These are phyloP conservation scores for Anthoptus insignis DNA, from an alignment of 2,888 invertebrate genomes.

Conservation along the genomic window DNA sequence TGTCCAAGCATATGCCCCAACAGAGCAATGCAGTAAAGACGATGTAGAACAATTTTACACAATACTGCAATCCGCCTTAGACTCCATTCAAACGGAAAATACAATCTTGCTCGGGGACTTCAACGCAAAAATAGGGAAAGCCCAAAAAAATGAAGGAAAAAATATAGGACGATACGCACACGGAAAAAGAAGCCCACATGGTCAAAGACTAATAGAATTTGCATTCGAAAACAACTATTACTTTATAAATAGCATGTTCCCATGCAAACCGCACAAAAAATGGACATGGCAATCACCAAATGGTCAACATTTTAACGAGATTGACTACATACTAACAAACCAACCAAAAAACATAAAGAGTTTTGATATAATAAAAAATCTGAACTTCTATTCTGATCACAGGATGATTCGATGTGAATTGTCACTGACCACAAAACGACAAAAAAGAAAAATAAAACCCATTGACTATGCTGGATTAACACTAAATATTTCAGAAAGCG, in stretches of 20 bases:
- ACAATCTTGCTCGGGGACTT: slow-evolving; percentile 26
- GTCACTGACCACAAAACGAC: background rate
- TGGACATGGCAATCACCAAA: slow-evolving; percentile 35
- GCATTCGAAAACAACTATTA: slow-evolving; percentile 10
- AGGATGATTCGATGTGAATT: slow-evolving; percentile 20
- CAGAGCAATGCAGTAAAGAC: slow-evolving; percentile 35
- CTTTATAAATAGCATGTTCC: slow-evolving; percentile 24
- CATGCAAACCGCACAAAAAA: slow-evolving; percentile 24
- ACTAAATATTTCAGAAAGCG: too few species aligned
- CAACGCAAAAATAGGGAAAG: slow-evolving; percentile 37
- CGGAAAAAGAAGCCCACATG: slow-evolving; percentile 39
- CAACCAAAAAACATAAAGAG: slow-evolving; percentile 6
- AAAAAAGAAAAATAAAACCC: background rate
- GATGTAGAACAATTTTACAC: slow-evolving; percentile 31
- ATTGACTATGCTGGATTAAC: background rate
- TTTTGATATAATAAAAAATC: slow-evolving; percentile 24
- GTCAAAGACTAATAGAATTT: slow-evolving; percentile 33
- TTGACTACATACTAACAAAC: slow-evolving; percentile 27
- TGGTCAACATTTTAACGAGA: slow-evolving; percentile 22
- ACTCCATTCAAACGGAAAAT: slow-evolving; percentile 30
- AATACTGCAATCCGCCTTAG: slow-evolving; percentile 28
- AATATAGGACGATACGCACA: slow-evolving; percentile 34
- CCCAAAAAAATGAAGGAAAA: slow-evolving; percentile 29
- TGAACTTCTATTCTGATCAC: slow-evolving; percentile 25
- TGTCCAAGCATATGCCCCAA: slow-evolving; percentile 40